phyloP scores from a whole-genome alignment of 2,888 invertebrate species.

The Andrena fulva region DNA sequence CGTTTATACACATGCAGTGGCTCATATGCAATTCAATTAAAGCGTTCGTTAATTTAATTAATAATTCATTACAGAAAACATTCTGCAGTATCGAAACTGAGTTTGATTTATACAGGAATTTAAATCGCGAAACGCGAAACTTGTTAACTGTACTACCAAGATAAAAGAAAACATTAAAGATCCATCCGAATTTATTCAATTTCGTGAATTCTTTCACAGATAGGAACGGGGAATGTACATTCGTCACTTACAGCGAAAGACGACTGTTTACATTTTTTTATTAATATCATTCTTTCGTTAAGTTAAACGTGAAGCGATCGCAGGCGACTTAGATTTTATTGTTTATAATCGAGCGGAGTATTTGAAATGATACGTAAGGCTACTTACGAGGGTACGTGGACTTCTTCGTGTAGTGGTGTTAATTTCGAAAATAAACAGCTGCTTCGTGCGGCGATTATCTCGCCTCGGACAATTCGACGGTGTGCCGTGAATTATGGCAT shows the following conservation, averaged over 20 bases:
- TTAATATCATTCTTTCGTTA: neutral
- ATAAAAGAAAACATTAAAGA: neutral
- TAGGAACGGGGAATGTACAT: too few relatives aligned
- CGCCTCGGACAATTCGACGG: neutral
- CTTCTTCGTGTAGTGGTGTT: slow-evolving; percentile 1
- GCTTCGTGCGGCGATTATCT: neutral
- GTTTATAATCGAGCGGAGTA: neutral
- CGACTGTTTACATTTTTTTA: too few relatives aligned
- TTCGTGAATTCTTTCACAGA: neutral
- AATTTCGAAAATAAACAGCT: slow-evolving; percentile 17
- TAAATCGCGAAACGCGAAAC: neutral
- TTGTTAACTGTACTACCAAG: neutral
- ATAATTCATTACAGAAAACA: neutral
- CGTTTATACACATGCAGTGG: neutral
- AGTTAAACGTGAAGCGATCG: neutral
- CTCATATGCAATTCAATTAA: neutral
- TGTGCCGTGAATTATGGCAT: slow-evolving; percentile 4
- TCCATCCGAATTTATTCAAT: neutral
- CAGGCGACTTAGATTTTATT: neutral
- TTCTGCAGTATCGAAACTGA: neutral
- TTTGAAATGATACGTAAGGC: neutral
- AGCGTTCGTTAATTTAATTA: neutral
- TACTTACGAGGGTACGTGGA: slow-evolving; percentile 38
- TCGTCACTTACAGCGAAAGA: too few relatives aligned
- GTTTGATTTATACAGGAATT: neutral